Evolutionary conservation across 2,113 vertebrate genomes (phyloP), one percentile per base, ranked within the genome.

Genomic region (Himantopus leucocephalus): DNA sequence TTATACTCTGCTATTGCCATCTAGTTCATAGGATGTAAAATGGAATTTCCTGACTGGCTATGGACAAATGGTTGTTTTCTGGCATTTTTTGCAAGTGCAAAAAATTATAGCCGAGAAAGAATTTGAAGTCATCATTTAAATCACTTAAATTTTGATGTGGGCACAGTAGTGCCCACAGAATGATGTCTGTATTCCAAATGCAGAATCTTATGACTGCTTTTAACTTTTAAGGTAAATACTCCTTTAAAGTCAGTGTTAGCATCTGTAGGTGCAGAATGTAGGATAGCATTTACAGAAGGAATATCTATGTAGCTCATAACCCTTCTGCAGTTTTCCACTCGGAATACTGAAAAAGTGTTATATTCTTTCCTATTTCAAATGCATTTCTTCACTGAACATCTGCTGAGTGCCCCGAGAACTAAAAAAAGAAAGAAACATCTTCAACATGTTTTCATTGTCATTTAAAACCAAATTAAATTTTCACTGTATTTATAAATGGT

Each of bases 401-500:
- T 92, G 75, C 78, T 56, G 48, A 79, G 20, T 53, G 10, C 45
- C 35, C 32, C 29, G 68, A 88, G 72, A 92, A 76, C 50, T 48
- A 52, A 73, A 70, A 59, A 76, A 87, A 52, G 17, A 70, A 20
- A 37, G 76, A 60, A 82, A 60, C 11, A 34, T 75, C 39, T 77
- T 77, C 50, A 66, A 62, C n/a, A 35, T 2, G 5, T 75, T 96
- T 47, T 86, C 27, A 41, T 59, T 83, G 15, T 81, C 14, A 59
- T 77, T 96, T 93, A 83, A 90, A 94, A 71, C 6, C 20, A 82
- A 90, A 90, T 83, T 58, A 50, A 58, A 27, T 78, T 78, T 94
- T 91, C 15, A 50, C 23, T 66, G 10, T 72, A 27, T 79, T 90
- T 62, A 41, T 79, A 90, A 85, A 27, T 2, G 8, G 63, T 71